Evolutionary conservation across 2,113 vertebrate genomes (phyloP).

Genomic region (Sus scrofa): DNA sequence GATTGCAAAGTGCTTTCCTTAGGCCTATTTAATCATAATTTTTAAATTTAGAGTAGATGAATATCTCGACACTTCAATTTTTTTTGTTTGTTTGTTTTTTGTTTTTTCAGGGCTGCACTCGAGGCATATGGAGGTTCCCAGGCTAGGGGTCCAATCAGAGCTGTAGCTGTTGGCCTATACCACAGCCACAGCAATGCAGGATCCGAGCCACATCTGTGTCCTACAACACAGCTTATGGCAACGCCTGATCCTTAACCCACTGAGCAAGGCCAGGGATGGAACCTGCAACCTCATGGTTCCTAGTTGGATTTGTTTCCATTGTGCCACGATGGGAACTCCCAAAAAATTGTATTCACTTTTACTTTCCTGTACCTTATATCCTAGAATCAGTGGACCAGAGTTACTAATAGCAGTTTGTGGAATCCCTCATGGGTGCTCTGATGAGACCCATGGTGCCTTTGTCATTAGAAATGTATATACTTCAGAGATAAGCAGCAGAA

Average conservation of each 20-base stretch:
- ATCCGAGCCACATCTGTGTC: no score
- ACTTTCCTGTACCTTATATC: background rate
- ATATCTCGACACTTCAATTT: background rate
- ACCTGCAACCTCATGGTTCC: no score
- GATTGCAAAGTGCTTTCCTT: background rate
- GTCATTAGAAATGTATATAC: background rate
- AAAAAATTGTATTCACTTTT: slow-evolving; percentile 11
- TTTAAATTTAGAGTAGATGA: slow-evolving; percentile 28
- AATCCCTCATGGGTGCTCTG: background rate
- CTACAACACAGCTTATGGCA: no score
- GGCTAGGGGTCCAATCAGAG: no score
- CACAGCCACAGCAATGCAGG: no score
- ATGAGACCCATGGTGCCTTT: background rate
- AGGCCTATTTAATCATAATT: background rate
- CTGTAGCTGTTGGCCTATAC: no score
- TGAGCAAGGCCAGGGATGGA: no score
- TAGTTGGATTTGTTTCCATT: no score
- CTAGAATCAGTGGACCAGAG: background rate
- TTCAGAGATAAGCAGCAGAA: background rate
- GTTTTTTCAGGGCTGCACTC: no score
- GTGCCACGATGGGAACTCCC: background rate
- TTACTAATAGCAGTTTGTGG: background rate
- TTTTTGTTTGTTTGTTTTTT: no score
- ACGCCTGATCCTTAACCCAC: no score
- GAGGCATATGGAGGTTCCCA: no score